Conservation (phyloP, 1,140 invertebrate genomes). For the Drosophila ananassae region DNA sequence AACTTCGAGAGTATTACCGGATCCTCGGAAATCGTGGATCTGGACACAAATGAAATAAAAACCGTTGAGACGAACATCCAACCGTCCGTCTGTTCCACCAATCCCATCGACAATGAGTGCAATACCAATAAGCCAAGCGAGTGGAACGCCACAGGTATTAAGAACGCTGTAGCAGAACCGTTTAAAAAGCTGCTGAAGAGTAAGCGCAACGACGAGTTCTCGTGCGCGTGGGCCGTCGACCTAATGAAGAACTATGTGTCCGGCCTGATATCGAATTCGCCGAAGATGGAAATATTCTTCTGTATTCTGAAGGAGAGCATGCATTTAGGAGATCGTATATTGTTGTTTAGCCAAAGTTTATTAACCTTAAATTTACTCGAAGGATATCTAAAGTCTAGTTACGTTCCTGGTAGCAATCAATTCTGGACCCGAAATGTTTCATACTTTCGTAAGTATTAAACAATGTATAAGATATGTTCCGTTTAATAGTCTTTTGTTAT, state of each 20-base stretch:
- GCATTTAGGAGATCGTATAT: conserved; percentile 92
- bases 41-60: conserved; percentile 87
- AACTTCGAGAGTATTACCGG: conserved; percentile 68
- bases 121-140: conserved; percentile 20
- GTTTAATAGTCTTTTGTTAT: neutral
- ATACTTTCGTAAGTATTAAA: conserved; percentile 93
- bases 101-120: conserved; percentile 34
- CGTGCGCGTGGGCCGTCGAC: conserved; percentile 94
- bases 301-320: conserved; percentile 96
- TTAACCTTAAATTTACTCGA: conserved; percentile 99
- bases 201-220: conserved; percentile 89
- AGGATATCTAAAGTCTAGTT: conserved; percentile 93
- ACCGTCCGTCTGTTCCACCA: conserved; percentile 43
- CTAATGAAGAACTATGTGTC: conserved; percentile 94
- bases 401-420: conserved; percentile 90
- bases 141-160: conserved; percentile 34
- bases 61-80: conserved; percentile 85
- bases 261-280: conserved; percentile 95
- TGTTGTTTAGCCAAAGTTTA: conserved; percentile 98
- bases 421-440: conserved; percentile 94
- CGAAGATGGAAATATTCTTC: conserved; percentile 98
- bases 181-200: conserved; percentile 64
- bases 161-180: conserved; percentile 41
- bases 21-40: conserved; percentile 85
- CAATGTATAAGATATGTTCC: neutral